phyloP scores from a whole-genome alignment of 2,113 vertebrate species.

The Seriola rivoliana region DNA sequence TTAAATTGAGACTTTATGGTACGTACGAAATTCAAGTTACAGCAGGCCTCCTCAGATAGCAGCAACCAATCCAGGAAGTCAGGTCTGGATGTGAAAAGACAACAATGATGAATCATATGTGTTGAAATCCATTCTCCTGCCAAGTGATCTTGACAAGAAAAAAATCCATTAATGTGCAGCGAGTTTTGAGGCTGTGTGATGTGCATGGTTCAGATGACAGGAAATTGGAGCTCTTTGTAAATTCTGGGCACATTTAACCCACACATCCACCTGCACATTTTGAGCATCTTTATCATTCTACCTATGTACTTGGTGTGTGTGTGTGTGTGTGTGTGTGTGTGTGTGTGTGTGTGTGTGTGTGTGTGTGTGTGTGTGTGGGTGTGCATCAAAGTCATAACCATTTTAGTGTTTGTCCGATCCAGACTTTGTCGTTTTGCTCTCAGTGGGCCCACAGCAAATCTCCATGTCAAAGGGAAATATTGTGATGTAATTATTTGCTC shows the following conservation, averaged over 20 bases:
- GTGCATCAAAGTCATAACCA: slow-evolving; percentile 30
- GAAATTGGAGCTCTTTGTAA: slow-evolving; percentile 16
- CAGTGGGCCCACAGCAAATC: slow-evolving; percentile 18
- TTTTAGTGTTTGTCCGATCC: slow-evolving; percentile 22
- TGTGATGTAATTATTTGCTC: slow-evolving; percentile 35
- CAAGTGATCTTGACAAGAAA: neutral
- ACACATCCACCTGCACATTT: slow-evolving; percentile 9
- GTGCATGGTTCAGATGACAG: slow-evolving; percentile 26
- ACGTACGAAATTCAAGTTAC: neutral
- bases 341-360: slow-evolving; percentile 6
- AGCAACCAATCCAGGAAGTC: neutral
- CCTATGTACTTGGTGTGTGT: slow-evolving; percentile 6
- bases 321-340: neutral
- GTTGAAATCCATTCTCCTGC: slow-evolving; percentile 33
- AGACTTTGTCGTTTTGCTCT: slow-evolving; percentile 31
- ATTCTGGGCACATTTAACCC: slow-evolving; percentile 43
- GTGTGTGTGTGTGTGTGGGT: neutral
- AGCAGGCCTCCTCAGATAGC: neutral
- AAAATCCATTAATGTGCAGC: neutral
- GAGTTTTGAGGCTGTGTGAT: slow-evolving; percentile 6
- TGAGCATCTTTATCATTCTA: slow-evolving; percentile 37
- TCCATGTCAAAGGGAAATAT: slow-evolving; percentile 47
- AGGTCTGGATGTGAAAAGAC: neutral
- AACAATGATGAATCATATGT: slow-evolving; percentile 24
- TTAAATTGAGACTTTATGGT: neutral